Evolutionary conservation across 2,113 vertebrate species (phyloP).

Genomic region (Axis porcinus): DNA sequence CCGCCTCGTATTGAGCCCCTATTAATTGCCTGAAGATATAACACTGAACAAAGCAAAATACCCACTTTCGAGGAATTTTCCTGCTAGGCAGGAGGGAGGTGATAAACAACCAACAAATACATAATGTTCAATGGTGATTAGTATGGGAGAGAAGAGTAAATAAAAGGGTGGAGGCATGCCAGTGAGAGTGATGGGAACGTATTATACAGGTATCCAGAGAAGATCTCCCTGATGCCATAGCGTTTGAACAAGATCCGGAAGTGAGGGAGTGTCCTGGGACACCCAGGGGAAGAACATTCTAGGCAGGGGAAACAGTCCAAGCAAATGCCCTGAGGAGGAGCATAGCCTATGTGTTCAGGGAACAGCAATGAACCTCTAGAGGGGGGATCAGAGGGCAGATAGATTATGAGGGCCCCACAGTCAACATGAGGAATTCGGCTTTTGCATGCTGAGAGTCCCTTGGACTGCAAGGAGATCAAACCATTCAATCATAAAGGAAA

Average conservation of each 20-base stretch:
- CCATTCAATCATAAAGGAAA: not conserved
- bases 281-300: not conserved
- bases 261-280: not conserved
- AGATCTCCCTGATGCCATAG: not conserved
- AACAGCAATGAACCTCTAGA: not conserved
- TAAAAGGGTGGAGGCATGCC: not conserved
- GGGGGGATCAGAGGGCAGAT: not conserved
- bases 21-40: not conserved
- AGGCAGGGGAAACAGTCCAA: not conserved
- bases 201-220: not conserved
- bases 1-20: not conserved
- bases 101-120: not conserved
- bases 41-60: not conserved
- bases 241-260: not conserved
- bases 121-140: not conserved
- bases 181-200: not conserved
- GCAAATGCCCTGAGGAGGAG: not conserved
- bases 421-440: not conserved
- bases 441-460: not conserved
- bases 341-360: not conserved
- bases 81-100: not conserved
- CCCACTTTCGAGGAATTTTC: not conserved
- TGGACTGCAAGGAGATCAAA: not conserved
- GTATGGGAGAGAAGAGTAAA: not conserved
- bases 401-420: fast-evolving